Conservation (phyloP, 2,888 invertebrate species). For the Chloromyia formosa region DNA sequence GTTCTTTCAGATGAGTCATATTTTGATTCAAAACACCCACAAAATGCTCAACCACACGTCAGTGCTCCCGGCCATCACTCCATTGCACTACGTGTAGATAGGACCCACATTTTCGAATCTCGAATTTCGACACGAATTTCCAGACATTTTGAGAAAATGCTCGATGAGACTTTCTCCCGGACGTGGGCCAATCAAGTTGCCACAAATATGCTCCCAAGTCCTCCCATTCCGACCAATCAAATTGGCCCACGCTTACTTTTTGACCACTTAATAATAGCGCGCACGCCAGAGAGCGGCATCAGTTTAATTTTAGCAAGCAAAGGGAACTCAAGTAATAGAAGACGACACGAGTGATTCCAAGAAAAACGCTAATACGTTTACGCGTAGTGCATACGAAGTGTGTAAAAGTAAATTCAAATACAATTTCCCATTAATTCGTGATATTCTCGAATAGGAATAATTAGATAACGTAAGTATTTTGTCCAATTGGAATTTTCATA, state of each 20-base stretch:
- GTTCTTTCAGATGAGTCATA: too few relatives aligned
- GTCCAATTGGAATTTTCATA: slow-evolving; percentile 2
- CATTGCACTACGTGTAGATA: slow-evolving; percentile 18
- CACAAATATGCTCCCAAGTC: slow-evolving; percentile 52
- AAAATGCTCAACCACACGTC: background rate
- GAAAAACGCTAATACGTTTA: slow-evolving; percentile 20
- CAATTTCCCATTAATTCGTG: background rate
- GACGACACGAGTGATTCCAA: slow-evolving; percentile 51
- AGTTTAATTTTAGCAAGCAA: slow-evolving; percentile 59
- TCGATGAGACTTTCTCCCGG: slow-evolving; percentile 42
- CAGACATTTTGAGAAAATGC: slow-evolving; percentile 27
- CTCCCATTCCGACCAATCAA: slow-evolving; percentile 53
- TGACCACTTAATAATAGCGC: slow-evolving; percentile 58
- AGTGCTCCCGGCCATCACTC: too few relatives aligned
- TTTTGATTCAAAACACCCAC: background rate
- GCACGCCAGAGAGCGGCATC: slow-evolving; percentile 55
- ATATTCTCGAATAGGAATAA: background rate
- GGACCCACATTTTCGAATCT: background rate
- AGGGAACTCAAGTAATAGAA: slow-evolving; percentile 52
- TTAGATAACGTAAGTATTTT: slow-evolving; percentile 6
- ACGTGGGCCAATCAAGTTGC: slow-evolving; percentile 59
- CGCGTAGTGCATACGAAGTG: too few relatives aligned
- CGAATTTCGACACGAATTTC: slow-evolving; percentile 4
- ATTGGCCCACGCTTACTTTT: slow-evolving; percentile 54
- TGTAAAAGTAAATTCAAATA: background rate